Conservation (phyloP, 2,888 invertebrate genomes). For the Unio pictorum region DNA sequence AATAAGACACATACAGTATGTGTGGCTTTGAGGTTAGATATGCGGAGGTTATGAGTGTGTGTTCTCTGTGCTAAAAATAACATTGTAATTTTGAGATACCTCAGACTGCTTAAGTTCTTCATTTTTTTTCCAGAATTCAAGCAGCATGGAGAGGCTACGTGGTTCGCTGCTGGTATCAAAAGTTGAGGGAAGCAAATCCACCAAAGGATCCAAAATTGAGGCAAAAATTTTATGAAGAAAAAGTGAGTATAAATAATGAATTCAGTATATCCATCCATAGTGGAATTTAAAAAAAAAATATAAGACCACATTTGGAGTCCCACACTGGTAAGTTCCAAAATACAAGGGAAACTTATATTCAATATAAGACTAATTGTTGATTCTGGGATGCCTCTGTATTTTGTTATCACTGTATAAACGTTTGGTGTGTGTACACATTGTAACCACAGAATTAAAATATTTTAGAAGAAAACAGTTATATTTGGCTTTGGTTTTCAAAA, state of each 20-base stretch:
- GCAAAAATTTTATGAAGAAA: constrained; percentile 68
- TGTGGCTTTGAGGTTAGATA: no score
- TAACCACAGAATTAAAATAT: no score
- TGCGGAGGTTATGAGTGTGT: no score
- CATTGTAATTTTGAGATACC: no score
- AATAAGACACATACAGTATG: no score
- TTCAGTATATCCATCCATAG: background rate
- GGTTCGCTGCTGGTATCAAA: constrained; percentile 67
- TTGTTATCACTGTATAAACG: no score
- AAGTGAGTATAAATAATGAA: constrained; percentile 42
- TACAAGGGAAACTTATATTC: background rate
- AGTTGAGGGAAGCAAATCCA: constrained; percentile 65
- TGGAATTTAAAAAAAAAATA: background rate
- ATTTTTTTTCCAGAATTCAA: constrained; percentile 62
- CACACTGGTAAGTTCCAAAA: background rate
- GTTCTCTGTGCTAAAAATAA: no score
- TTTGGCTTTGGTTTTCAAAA: no score
- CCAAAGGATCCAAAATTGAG: constrained; percentile 69
- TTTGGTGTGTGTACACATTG: no score
- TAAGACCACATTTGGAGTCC: background rate
- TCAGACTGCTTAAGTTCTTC: background rate
- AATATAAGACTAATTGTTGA: no score
- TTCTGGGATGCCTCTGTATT: no score
- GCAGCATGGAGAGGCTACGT: constrained; percentile 70
- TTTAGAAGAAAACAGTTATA: no score